Base-by-base conservation (phyloP, 2,888 invertebrate genomes). In the Lasioglossum lativentre region DNA sequence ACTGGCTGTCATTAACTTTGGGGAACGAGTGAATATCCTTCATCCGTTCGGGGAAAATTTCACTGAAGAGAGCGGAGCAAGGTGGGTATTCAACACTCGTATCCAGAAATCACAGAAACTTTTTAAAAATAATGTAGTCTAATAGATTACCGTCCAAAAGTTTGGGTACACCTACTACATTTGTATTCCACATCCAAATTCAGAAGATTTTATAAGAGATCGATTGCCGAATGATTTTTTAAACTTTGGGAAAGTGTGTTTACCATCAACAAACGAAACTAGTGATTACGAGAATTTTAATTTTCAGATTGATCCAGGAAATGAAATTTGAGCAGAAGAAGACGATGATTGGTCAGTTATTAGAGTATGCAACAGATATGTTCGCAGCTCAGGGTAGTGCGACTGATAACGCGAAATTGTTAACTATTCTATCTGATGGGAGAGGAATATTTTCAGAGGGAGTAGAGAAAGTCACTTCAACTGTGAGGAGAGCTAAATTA, bases 381-480 rank as follows among this genome's bases (percentile, higher is more conserved):
- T 96, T 97, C 80, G 96, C 96, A 85, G 96, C 95, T 88, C 93
- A 95, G 27, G 95, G 95, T 91, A 96, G 96, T 77, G 96, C 96
- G 23, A 96, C 96, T 74, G 95, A 97, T 6, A 97, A 97, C 85
- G 98, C 99, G 0, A 99, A 98, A 95, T 95, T 99, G 68, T 95
- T 99, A 89, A 96, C 99, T 27, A 97, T 99, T 16, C 96, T 99
- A 5, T 99, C 99, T 59, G 99, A 99, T 95, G 99, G 99, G 0
- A 96, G 99, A 68, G 99, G 99, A 2, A 97, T 99, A 88, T 98
- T 98, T 95, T 97, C 97, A 6, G 98, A 98, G 93, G 99, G 99
- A 0, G 97, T 97, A 92, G 97, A 97, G 0, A 96, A 96, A 84
- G 98, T 99, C 3, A 96, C 96, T 87, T 96, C 97, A 89, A 97